phyloP scores from a whole-genome alignment of 2,888 invertebrate species.

The Ectropis crepuscularia region DNA sequence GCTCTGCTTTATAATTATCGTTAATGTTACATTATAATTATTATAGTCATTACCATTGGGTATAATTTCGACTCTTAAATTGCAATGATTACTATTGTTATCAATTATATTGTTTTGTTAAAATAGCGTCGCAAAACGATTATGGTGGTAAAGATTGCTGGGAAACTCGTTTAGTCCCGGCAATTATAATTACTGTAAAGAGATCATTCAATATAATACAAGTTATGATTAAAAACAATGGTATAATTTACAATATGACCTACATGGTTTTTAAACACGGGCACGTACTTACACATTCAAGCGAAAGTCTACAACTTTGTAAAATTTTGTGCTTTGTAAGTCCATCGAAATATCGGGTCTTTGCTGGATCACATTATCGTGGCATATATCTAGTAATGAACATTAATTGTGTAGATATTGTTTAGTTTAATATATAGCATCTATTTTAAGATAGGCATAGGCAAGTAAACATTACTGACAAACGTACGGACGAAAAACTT shows the following conservation, averaged over 20 bases:
- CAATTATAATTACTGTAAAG: not conserved
- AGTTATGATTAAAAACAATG: not conserved
- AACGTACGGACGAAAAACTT: too few species aligned
- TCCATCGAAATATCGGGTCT: too few species aligned
- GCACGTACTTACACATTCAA: too few species aligned
- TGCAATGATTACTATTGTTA: constrained; percentile 23
- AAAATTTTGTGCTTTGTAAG: too few species aligned
- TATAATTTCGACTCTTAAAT: constrained; percentile 22
- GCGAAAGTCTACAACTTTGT: too few species aligned
- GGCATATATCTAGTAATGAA: too few species aligned
- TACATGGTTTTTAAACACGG: too few species aligned
- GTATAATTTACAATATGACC: not conserved
- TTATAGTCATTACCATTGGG: constrained; percentile 24
- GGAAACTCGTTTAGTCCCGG: constrained; percentile 18
- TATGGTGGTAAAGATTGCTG: constrained; percentile 16
- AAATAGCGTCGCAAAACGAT: constrained; percentile 23
- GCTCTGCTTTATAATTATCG: constrained; percentile 29
- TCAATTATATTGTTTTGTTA: constrained; percentile 14
- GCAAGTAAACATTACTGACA: too few species aligned
- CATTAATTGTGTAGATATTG: too few species aligned
- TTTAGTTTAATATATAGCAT: too few species aligned
- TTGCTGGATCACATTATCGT: too few species aligned
- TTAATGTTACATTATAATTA: constrained; percentile 30
- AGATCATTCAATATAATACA: not conserved
- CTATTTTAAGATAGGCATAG: too few species aligned